phyloP scores from a whole-genome alignment of 1,140 invertebrate genomes.

The Lasaia peninsularis region DNA sequence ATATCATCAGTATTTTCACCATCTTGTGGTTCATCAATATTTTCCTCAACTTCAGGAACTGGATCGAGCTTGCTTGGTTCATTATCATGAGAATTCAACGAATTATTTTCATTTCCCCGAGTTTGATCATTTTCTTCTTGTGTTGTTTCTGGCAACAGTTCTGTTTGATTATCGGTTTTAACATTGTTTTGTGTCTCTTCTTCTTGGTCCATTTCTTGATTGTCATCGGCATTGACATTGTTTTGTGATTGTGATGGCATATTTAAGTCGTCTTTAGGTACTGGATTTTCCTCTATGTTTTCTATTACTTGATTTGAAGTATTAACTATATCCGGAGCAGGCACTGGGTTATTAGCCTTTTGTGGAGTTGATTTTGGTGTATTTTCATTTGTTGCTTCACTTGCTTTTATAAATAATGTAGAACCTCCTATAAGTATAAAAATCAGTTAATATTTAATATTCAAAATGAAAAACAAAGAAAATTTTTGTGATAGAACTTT shows the following conservation, averaged over 20 bases:
- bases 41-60: neutral
- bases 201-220: neutral
- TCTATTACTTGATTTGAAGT: slow-evolving; percentile 1
- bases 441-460: neutral
- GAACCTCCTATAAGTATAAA: slow-evolving; percentile 27
- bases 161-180: too few species aligned
- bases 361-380: slow-evolving; percentile 9
- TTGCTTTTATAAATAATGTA: slow-evolving; percentile 38
- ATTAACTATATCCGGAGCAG: slow-evolving; percentile 4
- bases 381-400: slow-evolving; percentile 12
- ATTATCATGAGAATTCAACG: neutral
- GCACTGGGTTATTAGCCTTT: slow-evolving; percentile 15
- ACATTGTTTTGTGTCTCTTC: too few species aligned
- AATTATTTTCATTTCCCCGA: too few species aligned
- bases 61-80: neutral
- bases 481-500: too few species aligned
- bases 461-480: too few species aligned
- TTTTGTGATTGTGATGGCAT: neutral
- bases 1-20: slow-evolving; percentile 15
- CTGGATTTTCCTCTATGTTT: slow-evolving; percentile 11
- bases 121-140: neutral
- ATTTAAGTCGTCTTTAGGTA: slow-evolving; percentile 5
- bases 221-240: slow-evolving; percentile 3
- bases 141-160: neutral
- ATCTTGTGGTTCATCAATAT: neutral